Percentiles rank a stretch among this genome's conserved stretches.
phyloP scores from a whole-genome alignment of 2,113 vertebrate species.

The Chascanopsetta lugubris region DNA sequence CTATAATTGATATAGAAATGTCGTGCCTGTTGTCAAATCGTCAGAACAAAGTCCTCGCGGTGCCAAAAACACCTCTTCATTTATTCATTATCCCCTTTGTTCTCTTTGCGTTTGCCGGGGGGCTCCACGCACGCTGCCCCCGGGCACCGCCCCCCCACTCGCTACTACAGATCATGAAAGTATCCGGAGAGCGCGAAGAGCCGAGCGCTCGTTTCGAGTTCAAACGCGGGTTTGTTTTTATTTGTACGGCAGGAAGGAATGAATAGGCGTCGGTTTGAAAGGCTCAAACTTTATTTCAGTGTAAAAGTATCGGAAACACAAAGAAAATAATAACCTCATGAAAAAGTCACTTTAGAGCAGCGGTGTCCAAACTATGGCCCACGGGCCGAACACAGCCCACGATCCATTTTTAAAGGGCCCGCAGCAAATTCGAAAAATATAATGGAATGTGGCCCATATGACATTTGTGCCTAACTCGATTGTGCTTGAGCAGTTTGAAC shows the following conservation, averaged over 20 bases:
- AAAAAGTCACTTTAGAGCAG: neutral
- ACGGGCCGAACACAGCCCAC: neutral
- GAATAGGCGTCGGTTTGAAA: neutral
- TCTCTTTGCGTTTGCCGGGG: neutral
- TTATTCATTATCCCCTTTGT: constrained; percentile 20
- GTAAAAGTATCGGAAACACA: neutral
- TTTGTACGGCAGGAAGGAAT: neutral
- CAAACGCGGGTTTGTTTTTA: neutral
- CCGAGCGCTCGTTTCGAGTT: neutral
- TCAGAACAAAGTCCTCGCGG: neutral
- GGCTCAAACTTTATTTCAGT: neutral
- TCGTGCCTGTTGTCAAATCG: neutral
- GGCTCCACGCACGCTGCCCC: neutral
- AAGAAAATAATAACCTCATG: neutral
- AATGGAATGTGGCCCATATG: too few relatives aligned
- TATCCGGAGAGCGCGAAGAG: neutral
- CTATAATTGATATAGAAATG: neutral
- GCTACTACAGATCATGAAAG: neutral
- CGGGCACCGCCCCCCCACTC: neutral
- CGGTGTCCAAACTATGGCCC: too few relatives aligned
- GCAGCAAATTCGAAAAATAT: too few relatives aligned
- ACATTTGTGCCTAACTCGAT: too few relatives aligned
- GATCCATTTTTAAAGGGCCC: too few relatives aligned
- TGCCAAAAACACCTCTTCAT: neutral
- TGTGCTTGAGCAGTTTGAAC: too few relatives aligned